Evolutionary conservation across 2,888 invertebrate species (phyloP), one percentile per base, ranked within the genome.

Genomic region (Oxycera nigricornis): DNA sequence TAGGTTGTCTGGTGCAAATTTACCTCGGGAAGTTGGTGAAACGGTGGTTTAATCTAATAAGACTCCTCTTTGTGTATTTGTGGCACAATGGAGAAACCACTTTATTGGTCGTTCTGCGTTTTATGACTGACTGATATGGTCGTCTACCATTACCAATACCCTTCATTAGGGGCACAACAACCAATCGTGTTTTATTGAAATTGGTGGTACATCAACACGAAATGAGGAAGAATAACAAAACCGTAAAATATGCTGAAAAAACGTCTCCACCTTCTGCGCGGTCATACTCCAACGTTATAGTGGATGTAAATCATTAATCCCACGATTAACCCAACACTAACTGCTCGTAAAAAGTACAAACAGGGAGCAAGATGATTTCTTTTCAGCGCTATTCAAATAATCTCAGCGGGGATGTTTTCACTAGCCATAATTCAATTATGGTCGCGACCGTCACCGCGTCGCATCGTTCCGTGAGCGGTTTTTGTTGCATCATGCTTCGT

Each of bases 381-480:
- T 72, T 72, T 72, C 57, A 59, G 2, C 50, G 39, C 55, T 55
- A 55, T 20, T 22, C 24, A 72, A 72, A 72, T 41, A 72, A 72
- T 72, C 72, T 59, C 72, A 55, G 72, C 72, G 20, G 59, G 72
- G 35, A 35, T 59, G 39, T 55, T 72, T 72, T 72, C 59, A 57
- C 59, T 39, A 14, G 39, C 59, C 35, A 72, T 72, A 72, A 72
- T 72, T 72, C 59, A 72, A 72, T 72, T 72, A 72, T 72, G 52
- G 70, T 30, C 24, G 24, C 65, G 22, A n/a, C 24, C 17, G n/a
- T n/a, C n/a, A n/a, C n/a, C n/a, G n/a, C n/a, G n/a, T n/a, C n/a
- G n/a, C n/a, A 30, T 17, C 20, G 65, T 20, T 22, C 31, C 55
- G 70, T 35, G 52, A 11, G 52, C 70, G 70, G 22, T 70, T 70